Conservation (phyloP, 2,113 vertebrate species). For the Phylloscopus whistleri region DNA sequence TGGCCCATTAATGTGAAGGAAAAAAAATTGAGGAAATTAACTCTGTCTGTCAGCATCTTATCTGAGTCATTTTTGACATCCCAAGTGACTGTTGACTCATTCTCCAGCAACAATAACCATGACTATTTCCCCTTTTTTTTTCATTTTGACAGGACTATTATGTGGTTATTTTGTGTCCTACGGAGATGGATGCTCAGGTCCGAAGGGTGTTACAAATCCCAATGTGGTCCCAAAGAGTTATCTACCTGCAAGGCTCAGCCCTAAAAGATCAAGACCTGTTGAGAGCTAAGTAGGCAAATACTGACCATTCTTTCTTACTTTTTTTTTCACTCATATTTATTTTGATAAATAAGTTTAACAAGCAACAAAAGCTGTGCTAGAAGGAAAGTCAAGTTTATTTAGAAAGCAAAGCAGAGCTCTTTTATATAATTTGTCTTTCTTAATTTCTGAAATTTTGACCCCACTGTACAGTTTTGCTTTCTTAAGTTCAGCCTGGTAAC, state of each 20-base stretch:
- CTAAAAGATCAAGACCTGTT: conserved; percentile 85
- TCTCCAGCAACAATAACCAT: background rate
- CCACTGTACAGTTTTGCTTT: background rate
- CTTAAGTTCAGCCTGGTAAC: background rate
- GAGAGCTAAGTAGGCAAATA: conserved; percentile 82
- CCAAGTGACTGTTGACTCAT: background rate
- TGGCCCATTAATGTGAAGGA: background rate
- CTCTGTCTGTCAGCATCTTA: background rate
- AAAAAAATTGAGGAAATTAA: background rate
- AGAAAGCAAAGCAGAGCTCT: background rate
- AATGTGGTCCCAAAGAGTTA: conserved; percentile 87
- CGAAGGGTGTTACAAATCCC: conserved; percentile 84
- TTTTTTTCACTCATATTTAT: background rate
- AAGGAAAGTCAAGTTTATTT: background rate
- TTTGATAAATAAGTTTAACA: background rate
- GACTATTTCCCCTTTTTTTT: background rate
- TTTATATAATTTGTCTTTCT: background rate
- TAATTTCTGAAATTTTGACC: background rate
- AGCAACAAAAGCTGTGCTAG: background rate
- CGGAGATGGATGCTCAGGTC: conserved; percentile 84
- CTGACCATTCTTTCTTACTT: background rate
- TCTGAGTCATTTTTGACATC: background rate
- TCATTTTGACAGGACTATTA: conserved; percentile 79
- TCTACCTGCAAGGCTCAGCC: conserved; percentile 84
- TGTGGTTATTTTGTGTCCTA: conserved; percentile 83